Evolutionary conservation across 2,797 vertebrate genomes (phyloP).

Genomic region (Prionace glauca): DNA sequence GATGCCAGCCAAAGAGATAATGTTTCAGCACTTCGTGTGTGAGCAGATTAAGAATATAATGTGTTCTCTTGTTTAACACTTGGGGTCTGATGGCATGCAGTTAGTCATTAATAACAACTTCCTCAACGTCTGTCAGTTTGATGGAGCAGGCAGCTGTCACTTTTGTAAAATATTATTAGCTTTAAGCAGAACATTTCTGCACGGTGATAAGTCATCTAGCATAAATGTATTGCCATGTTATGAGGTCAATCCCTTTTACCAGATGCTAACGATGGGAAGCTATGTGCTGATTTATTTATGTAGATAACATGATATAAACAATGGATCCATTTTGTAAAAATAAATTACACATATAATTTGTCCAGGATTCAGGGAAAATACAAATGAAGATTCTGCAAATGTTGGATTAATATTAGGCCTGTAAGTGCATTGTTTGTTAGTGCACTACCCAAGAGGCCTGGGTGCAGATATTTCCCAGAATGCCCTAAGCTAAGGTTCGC

Average conservation of each 20-base stretch:
- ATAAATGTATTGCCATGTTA: slow-evolving; percentile 25
- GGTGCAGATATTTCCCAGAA: background rate
- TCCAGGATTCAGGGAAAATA: background rate
- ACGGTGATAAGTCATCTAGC: background rate
- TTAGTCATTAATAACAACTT: slow-evolving; percentile 37
- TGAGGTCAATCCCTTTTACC: background rate
- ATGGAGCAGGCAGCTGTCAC: slow-evolving; percentile 25
- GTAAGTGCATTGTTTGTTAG: background rate
- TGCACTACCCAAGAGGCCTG: background rate
- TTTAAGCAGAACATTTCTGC: slow-evolving; percentile 15
- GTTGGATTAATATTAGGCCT: background rate
- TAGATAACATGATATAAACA: background rate
- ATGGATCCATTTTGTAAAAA: background rate
- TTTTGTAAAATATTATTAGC: slow-evolving; percentile 9
- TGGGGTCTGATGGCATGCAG: slow-evolving; percentile 25
- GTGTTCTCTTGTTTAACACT: slow-evolving; percentile 32
- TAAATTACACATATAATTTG: background rate
- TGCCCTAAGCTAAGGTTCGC: background rate
- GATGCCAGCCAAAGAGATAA: slow-evolving; percentile 32
- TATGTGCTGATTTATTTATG: background rate
- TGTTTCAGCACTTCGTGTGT: slow-evolving; percentile 16
- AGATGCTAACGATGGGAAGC: background rate
- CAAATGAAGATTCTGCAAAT: background rate
- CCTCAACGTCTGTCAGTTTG: slow-evolving; percentile 9
- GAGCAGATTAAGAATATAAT: slow-evolving; percentile 34